Percentiles rank a stretch among this genome's conserved stretches.
phyloP scores from a whole-genome alignment of 2,888 invertebrate species.

The Epinotia demarniana region DNA sequence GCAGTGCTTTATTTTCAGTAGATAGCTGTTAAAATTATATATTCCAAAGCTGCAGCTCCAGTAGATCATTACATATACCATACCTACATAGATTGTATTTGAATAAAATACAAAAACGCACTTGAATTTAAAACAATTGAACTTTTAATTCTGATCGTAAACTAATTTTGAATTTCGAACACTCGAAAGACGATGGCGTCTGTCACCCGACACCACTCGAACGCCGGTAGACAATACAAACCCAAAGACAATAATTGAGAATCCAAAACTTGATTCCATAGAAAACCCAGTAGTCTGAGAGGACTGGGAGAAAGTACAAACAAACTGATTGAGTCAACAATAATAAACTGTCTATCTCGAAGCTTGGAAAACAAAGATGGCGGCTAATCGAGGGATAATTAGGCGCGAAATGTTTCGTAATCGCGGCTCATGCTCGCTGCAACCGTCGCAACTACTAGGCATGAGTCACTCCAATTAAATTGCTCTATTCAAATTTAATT shows the following conservation, averaged over 20 bases:
- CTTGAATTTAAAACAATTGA: slow-evolving; percentile 3
- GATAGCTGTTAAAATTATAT: too few species aligned
- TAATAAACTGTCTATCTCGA: slow-evolving; percentile 51
- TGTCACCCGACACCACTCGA: slow-evolving; percentile 57
- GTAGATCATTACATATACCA: neutral
- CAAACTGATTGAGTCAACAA: slow-evolving; percentile 55
- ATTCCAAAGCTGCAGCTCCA: neutral
- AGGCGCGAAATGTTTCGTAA: slow-evolving; percentile 52
- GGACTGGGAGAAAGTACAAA: slow-evolving; percentile 68
- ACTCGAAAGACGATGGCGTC: slow-evolving; percentile 58
- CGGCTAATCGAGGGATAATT: slow-evolving; percentile 52
- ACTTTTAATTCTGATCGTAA: slow-evolving; percentile 48
- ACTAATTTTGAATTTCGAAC: slow-evolving; percentile 60
- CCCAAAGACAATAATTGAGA: slow-evolving; percentile 55
- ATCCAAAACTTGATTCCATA: slow-evolving; percentile 62
- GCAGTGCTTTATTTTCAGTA: too few species aligned
- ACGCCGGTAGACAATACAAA: slow-evolving; percentile 61
- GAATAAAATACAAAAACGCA: neutral
- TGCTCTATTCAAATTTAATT: slow-evolving; percentile 28
- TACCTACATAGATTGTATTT: neutral
- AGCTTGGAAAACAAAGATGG: slow-evolving; percentile 56
- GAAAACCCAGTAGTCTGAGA: slow-evolving; percentile 62
- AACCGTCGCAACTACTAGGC: slow-evolving; percentile 18
- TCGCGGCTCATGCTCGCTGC: slow-evolving; percentile 40
- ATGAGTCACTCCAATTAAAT: slow-evolving; percentile 32